Percentiles rank a stretch among this genome's conserved stretches.
Conservation (phyloP, 2,113 vertebrate genomes). For the Ariopsis seemanni region DNA sequence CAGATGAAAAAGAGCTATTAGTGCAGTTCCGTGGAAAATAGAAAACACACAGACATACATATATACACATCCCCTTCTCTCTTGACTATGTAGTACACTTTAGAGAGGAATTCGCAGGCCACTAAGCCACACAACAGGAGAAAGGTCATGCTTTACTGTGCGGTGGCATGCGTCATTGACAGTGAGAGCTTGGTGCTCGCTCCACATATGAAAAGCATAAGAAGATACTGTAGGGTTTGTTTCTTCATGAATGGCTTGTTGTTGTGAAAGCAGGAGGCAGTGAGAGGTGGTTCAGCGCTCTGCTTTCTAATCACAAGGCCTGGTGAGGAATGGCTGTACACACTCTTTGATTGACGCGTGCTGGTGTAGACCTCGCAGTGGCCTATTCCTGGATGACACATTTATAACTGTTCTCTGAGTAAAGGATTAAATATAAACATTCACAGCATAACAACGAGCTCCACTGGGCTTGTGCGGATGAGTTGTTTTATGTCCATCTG, state of each 20-base stretch:
- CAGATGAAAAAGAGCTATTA: constrained; percentile 66
- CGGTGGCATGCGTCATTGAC: constrained; percentile 16
- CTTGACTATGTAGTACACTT: constrained; percentile 5
- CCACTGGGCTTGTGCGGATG: neutral
- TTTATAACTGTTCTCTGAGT: constrained; percentile 58
- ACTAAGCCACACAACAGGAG: neutral
- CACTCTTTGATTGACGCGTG: constrained; percentile 8
- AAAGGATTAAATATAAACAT: constrained; percentile 56
- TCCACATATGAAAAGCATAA: constrained; percentile 20
- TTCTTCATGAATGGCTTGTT: constrained; percentile 26
- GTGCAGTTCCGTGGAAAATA: constrained; percentile 33
- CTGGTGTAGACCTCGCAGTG: constrained; percentile 20
- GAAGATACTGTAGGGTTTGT: constrained; percentile 5
- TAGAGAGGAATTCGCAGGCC: constrained; percentile 19
- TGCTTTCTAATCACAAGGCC: neutral
- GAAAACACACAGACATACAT: constrained; percentile 7
- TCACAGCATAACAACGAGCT: neutral
- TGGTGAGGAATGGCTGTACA: neutral
- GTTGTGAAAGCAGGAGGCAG: constrained; percentile 27
- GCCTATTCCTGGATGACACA: constrained; percentile 57
- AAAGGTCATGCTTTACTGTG: constrained; percentile 24
- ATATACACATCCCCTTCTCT: neutral
- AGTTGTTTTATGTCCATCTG: neutral
- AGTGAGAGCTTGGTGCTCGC: neutral
- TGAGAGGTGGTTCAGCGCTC: neutral